Base-by-base conservation (phyloP, 2,888 invertebrate genomes). In the Trisateles emortualis region DNA sequence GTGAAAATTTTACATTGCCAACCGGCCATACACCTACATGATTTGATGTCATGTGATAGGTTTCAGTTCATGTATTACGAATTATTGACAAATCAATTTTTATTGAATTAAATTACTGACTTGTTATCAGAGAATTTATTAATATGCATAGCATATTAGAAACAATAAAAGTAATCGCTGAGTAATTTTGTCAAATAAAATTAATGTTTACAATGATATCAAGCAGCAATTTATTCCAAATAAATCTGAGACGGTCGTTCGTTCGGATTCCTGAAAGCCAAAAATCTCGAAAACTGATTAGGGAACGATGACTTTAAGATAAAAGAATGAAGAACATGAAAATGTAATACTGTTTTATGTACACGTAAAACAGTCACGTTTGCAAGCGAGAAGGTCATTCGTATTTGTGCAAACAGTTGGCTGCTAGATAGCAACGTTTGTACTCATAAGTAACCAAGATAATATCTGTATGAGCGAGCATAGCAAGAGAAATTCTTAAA, bases 371-470 rank as follows among this genome's bases (percentile, higher is more conserved):
- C 64, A 83, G 85, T 84, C 86, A 86, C 86, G 86, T 84, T 83
- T 80, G 75, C 78, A 68, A 68, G 68, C 76, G 66, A 76, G 78
- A 70, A 79, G 82, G 78, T 77, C 78, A 79, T 76, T 87, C 84
- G 78, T 88, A 85, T 88, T 87, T 88, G 87, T 84, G 85, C 89
- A 90, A 88, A 90, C 88, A 90, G 74, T 76, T 72, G 65, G 68
- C 74, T 60, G 59, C 47, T 53, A 84, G 90, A 91, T 91, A 90
- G 86, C 83, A 81, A 82, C 57, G 86, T 88, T 85, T 87, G 84
- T 79, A 77, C 68, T 76, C 74, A 72, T 81, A 86, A 82, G 84
- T 83, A 84, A 81, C 77, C 74, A 68, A 80, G 88, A 88, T 88
- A 87, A 79, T 74, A 83, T 83, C 81, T 66, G 71, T 77, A 71